Evolutionary conservation across 2,113 vertebrate genomes (phyloP).

Genomic region (Hippocampus mohnikei): DNA sequence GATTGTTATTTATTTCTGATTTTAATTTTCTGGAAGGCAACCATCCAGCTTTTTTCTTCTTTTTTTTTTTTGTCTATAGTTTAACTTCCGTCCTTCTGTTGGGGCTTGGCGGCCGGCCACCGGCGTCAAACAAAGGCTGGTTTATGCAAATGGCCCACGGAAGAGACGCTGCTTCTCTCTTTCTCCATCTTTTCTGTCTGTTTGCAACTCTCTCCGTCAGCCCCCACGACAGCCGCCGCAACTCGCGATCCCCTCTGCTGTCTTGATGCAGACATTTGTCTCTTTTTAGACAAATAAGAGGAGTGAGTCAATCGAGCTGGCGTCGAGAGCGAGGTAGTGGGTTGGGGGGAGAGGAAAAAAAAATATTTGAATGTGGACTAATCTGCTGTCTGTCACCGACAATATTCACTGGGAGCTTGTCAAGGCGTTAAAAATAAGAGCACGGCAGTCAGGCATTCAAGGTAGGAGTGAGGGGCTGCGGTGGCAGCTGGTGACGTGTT

Average conservation of each 20-base stretch:
- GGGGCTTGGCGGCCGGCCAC: conserved; percentile 73
- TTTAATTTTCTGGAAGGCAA: conserved; percentile 65
- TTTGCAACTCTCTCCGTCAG: conserved; percentile 51
- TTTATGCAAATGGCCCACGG: conserved; percentile 75
- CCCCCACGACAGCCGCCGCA: conserved; percentile 51
- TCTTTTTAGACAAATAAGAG: conserved; percentile 37
- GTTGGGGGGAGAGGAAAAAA: not conserved
- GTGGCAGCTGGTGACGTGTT: no score
- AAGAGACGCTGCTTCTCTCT: conserved; percentile 62
- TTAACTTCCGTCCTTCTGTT: conserved; percentile 79
- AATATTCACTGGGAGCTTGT: conserved; percentile 13
- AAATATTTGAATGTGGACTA: conserved; percentile 43
- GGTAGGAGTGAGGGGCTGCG: no score
- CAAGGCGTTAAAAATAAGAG: not conserved
- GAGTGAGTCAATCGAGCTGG: conserved; percentile 30
- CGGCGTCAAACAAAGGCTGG: conserved; percentile 76
- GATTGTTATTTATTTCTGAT: conserved; percentile 67
- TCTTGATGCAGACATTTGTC: conserved; percentile 59
- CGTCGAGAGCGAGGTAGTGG: not conserved
- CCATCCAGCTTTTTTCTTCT: conserved; percentile 59
- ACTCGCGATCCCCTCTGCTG: conserved; percentile 45
- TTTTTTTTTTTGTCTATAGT: conserved; percentile 59
- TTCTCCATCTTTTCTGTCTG: conserved; percentile 37
- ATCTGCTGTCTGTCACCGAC: conserved; percentile 40
- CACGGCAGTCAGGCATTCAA: no score